These are phyloP conservation scores for Cosmopolites sordidus DNA, from an alignment of 2,888 invertebrate species.

Conservation along the genomic window DNA sequence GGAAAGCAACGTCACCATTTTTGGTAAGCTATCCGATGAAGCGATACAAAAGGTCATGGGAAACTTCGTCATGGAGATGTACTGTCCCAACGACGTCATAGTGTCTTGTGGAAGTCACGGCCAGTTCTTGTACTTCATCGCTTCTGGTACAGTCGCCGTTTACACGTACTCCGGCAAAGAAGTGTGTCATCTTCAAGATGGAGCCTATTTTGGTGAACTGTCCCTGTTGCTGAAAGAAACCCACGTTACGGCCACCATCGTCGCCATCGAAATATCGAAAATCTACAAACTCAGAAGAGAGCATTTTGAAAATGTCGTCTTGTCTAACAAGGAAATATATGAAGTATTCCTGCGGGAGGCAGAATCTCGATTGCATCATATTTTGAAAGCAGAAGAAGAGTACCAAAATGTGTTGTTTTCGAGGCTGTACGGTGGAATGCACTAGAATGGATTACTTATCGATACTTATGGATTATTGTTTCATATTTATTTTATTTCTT, in stretches of 20 bases:
- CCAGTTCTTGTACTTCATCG: constrained; percentile 61
- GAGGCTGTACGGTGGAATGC: constrained; percentile 13
- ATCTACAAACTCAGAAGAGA: constrained; percentile 54
- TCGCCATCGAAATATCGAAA: constrained; percentile 58
- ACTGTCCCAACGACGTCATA: constrained; percentile 58
- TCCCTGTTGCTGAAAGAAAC: constrained; percentile 55
- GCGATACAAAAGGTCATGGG: constrained; percentile 53
- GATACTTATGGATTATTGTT: no score
- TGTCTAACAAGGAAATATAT: constrained; percentile 17
- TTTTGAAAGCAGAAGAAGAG: constrained; percentile 22
- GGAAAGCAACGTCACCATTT: constrained; percentile 51
- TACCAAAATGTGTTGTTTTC: constrained; percentile 21
- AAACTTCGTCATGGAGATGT: constrained; percentile 55
- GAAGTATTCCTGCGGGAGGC: constrained; percentile 21
- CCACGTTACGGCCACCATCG: constrained; percentile 54
- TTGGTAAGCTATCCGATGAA: constrained; percentile 50
- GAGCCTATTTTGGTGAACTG: constrained; percentile 59
- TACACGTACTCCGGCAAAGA: constrained; percentile 58
- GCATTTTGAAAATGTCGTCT: constrained; percentile 47
- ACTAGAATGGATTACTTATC: no score
- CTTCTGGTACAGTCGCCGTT: constrained; percentile 58
- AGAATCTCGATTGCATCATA: constrained; percentile 15
- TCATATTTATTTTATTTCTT: no score
- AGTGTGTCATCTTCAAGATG: constrained; percentile 51
- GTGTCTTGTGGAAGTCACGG: constrained; percentile 56